Base-by-base conservation (phyloP, 2,797 vertebrate genomes). In the Etheostoma nigrum region DNA sequence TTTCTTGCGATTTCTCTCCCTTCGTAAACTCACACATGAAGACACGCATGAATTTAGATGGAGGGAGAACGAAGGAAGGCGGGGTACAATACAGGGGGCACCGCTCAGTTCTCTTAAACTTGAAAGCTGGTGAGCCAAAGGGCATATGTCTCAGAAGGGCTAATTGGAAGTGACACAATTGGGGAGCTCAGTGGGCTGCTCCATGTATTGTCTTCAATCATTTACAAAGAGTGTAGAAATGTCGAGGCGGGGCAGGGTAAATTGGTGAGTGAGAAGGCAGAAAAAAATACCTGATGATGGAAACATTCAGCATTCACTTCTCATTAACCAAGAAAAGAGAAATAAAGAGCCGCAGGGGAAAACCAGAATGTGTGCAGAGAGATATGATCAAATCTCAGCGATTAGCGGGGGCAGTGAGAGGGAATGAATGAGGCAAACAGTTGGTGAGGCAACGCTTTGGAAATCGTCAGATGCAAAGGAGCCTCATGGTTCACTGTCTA, bases 91-190 rank as follows among this genome's bases (percentile, higher is more conserved):
- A 48, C 67, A 80, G 78, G 72, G 70, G 79, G 66, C 64, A 47
- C 30, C 19, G 55, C 76, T 83, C 76, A 21, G 82, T 83, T 84
- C 75, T 81, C 83, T 83, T 86, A 57, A 86, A 86, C 73, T 81
- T 71, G 66, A 82, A 83, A 25, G 54, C 67, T 70, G 48, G 71
- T 25, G 77, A 90, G 81, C 82, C 79, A 85, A 86, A 91, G 88
- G 87, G 82, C 84, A 88, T 88, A 87, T 72, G 88, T 91, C 86
- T 77, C 81, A 57, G 72, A 84, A 71, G 83, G 88, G 81, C 85
- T 92, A 91, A 93, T 93, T 93, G 91, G 88, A 90, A 87, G 88
- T 81, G 87, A 88, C 90, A 90, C 76, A 78, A 78, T 74, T 65
- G 70, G 79, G 79, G 86, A 87, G 76, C 78, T 91, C 82, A 61